Base-by-base conservation (phyloP, 2,888 invertebrate species). In the Sylvicola cinctus region DNA sequence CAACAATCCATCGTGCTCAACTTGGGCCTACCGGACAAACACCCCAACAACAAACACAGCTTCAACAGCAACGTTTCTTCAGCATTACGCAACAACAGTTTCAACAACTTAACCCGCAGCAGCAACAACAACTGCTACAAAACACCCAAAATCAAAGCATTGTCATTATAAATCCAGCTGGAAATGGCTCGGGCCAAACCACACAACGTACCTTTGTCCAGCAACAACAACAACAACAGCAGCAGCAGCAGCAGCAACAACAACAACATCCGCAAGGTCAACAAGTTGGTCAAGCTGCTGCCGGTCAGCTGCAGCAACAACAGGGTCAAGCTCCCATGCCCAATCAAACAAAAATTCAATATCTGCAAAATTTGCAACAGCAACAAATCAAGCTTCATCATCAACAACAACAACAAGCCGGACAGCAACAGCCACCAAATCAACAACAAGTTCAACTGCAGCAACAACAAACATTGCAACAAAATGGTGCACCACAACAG, bases 351-450 rank as follows among this genome's bases (percentile, higher is more conserved):
- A 63, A 44, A 62, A 62, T 52, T 63, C 63, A 47, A 62, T 63
- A 16, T 64, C 63, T 15, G 63, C 61, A 49, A 69, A 64, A 42
- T 62, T 62, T 40, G 55, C 59, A 51, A 48, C 63, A 30, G 66
- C 67, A 44, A 27, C 35, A 35, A 14, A 39, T 25, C 28, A 17
- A 12, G 15, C 30, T 10, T 4, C 30, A 12, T 6, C 31, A 29
- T 15, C 29, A 6, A 4, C 29, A 31, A 31, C 31, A 31, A 31
- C 11, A 14, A 31, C 16, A 7, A 16, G n/a, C 6, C 23, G 33
- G 29, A 31, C 10, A 30, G 15, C 41, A 41, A 32, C 36, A 35
- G 14, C 41, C 42, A 34, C 40, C 40, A 16, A 41, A 40, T 26
- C 44, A 41, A 20, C 44, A 42, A 32, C 39, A 34, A 6, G 40